Evolutionary conservation across 1,140 invertebrate species (phyloP).

Genomic region (Ladona fulva): DNA sequence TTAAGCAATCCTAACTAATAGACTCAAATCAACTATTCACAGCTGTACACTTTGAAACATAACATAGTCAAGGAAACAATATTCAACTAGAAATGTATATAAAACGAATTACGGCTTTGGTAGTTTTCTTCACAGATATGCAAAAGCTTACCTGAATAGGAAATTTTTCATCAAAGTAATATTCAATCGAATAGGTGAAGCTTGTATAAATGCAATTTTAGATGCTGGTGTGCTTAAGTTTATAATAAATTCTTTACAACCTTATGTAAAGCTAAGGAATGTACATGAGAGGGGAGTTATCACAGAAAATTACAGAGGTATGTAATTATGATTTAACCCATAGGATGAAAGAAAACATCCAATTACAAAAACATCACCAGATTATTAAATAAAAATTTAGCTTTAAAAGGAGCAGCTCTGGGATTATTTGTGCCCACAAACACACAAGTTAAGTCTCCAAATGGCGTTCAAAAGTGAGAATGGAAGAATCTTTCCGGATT

Average conservation of each 20-base stretch:
- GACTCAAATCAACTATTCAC: neutral
- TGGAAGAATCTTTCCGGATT: neutral
- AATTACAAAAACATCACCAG: constrained; percentile 2
- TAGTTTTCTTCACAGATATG: neutral
- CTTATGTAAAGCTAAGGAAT: constrained; percentile 2
- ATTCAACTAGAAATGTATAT: neutral
- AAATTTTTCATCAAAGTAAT: neutral
- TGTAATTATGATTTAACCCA: constrained; percentile 7
- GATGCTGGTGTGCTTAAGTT: neutral
- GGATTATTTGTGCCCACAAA: neutral
- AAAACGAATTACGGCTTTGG: neutral
- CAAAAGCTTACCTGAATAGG: neutral
- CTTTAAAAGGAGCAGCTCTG: neutral
- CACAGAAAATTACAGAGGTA: constrained; percentile 9
- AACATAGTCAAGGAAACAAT: neutral
- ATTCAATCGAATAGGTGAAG: neutral
- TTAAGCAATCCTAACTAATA: neutral
- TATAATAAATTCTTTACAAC: neutral
- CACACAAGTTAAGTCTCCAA: neutral
- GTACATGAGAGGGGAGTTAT: constrained; percentile 8
- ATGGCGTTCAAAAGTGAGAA: neutral
- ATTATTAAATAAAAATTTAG: neutral
- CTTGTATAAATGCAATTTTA: neutral
- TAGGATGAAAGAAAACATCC: constrained; percentile 9
- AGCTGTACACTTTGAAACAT: neutral